These are phyloP conservation scores for Melieria crassipennis DNA, from an alignment of 2,888 invertebrate species.

Conservation along the genomic window DNA sequence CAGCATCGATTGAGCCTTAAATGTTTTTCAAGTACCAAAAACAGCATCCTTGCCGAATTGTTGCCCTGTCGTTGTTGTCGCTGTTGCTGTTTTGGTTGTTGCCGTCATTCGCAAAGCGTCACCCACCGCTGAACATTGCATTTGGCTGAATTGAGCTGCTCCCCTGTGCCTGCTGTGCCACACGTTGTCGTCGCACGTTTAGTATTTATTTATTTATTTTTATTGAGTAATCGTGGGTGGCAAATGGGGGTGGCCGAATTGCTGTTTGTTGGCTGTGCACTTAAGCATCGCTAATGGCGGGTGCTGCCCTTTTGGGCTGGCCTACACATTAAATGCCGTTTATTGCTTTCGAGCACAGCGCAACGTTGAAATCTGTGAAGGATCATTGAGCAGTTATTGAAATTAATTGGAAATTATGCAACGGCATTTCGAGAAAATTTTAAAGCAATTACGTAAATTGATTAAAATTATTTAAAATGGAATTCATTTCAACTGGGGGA, in stretches of 20 bases:
- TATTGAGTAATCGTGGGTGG: slow-evolving; percentile 48
- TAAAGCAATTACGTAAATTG: slow-evolving; percentile 23
- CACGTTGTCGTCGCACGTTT: not conserved
- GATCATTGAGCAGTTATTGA: slow-evolving; percentile 46
- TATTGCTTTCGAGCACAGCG: slow-evolving; percentile 41
- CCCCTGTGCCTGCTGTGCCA: slow-evolving; percentile 4
- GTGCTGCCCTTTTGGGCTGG: slow-evolving; percentile 45
- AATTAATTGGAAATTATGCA: slow-evolving; percentile 45
- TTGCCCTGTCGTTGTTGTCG: slow-evolving; percentile 34
- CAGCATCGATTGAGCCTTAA: slow-evolving; percentile 4
- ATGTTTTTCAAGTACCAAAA: slow-evolving; percentile 20
- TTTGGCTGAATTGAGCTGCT: slow-evolving; percentile 23
- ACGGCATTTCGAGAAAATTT: not conserved
- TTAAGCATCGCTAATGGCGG: slow-evolving; percentile 42
- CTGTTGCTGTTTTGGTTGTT: slow-evolving; percentile 34
- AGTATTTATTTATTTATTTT: slow-evolving; percentile 43
- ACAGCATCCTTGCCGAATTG: slow-evolving; percentile 38
- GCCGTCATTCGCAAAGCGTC: not conserved
- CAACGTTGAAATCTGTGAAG: slow-evolving; percentile 34
- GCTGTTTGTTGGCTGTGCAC: slow-evolving; percentile 31
- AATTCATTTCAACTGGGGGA: not conserved
- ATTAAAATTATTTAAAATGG: not conserved
- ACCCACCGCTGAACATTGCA: slow-evolving; percentile 9
- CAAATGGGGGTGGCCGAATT: slow-evolving; percentile 22
- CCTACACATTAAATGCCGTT: slow-evolving; percentile 44